These are phyloP conservation scores for Teleopsis dalmanni DNA, from an alignment of 1,140 invertebrate species.

Conservation along the genomic window DNA sequence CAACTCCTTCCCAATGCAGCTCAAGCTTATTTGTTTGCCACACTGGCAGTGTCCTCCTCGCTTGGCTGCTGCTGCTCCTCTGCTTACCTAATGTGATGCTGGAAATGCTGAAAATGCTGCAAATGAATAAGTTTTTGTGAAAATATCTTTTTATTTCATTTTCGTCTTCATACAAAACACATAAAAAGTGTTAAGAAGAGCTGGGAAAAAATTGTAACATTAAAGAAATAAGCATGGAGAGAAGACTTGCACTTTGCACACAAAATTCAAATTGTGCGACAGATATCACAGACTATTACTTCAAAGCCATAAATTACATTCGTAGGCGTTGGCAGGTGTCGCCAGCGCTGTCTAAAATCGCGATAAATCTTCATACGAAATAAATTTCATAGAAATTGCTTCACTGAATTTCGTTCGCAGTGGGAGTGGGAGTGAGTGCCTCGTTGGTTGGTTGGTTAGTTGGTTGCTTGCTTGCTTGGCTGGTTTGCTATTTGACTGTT, in stretches of 20 bases:
- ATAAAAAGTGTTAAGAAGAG: not conserved
- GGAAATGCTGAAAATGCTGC: too few species aligned
- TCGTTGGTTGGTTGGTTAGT: slow-evolving; percentile 4
- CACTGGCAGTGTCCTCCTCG: too few species aligned
- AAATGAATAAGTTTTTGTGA: too few species aligned
- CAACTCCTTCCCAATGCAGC: too few species aligned
- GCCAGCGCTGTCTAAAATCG: slow-evolving; percentile 45
- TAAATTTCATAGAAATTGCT: slow-evolving; percentile 46
- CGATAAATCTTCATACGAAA: slow-evolving; percentile 46
- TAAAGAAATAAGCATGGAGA: too few species aligned
- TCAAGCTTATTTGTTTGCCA: too few species aligned
- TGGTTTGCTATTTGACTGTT: not conserved
- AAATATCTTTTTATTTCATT: too few species aligned
- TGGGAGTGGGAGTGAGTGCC: slow-evolving; percentile 13
- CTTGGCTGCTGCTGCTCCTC: too few species aligned
- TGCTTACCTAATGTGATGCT: too few species aligned
- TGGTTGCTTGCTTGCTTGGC: not conserved
- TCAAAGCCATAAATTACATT: slow-evolving; percentile 43
- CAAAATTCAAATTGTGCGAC: slow-evolving; percentile 8
- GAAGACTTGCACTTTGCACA: too few species aligned
- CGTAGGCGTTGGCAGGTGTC: slow-evolving; percentile 46
- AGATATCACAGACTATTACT: slow-evolving; percentile 4
- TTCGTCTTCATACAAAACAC: too few species aligned
- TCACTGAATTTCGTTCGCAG: slow-evolving; percentile 39
- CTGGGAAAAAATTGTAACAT: not conserved